Base-by-base conservation (phyloP, 2,888 invertebrate genomes). In the Synergus itoensis region DNA sequence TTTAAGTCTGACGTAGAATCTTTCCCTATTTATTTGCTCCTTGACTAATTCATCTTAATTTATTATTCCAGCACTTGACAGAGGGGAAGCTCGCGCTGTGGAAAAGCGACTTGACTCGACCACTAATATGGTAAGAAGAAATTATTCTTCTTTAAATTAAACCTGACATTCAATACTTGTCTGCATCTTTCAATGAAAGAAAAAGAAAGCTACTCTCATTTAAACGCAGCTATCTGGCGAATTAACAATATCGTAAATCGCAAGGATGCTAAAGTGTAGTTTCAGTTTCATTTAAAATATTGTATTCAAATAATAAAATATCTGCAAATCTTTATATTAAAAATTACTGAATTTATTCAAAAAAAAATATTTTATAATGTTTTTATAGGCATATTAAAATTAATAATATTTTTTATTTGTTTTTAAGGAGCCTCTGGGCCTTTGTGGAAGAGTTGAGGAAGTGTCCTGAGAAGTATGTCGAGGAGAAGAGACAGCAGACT, bases 1-100 rank as follows among this genome's bases (percentile, higher is more conserved):
- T 36, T 36, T 36, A 36, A 36, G 36, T 36, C 36, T 36, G 5
- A 36, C 36, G 36, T 36, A n/a, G 57, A 69, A 62, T 41, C 41
- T 48, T 79, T 78, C 57, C 48, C n/a, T 60, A 45, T 69, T 69
- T 48, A 48, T 69, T 48, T 69, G 48, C 48, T 48, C 28, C 75
- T 77, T 45, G 16, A 82, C 85, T 87, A 87, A 89, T 89, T 88
- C 84, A 83, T 85, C 87, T 86, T 88, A 86, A 89, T 89, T 90
- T 82, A 86, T 89, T 89, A 81, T 87, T 90, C 79, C 88, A 92
- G 92, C 89, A 90, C 87, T 90, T 92, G 85, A 92, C 92, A 28
- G 92, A 92, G 88, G 91, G 91, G 83, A 91, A 91, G 84, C 86
- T 92, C 81, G 88, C 89, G 76, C 87, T 92, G 64, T 92, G 92